Evolutionary conservation across 2,888 invertebrate genomes (phyloP), one percentile per base, ranked within the genome.

Genomic region (Epiblema foenella): DNA sequence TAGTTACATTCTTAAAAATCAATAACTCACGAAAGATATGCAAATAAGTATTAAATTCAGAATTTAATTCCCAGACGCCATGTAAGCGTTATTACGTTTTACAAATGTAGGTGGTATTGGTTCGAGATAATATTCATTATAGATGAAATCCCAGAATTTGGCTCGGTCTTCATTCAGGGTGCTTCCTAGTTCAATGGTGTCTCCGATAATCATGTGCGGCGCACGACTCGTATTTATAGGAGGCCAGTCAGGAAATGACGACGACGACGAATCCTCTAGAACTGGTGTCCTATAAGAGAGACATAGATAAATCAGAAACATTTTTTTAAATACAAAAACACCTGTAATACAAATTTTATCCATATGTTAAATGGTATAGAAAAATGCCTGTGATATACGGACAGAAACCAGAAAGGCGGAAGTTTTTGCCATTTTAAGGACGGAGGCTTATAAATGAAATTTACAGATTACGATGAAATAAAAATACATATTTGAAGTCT

Each of bases 81-180:
- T 15, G 8, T 12, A 5, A 39, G 39, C 39, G 2, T 39, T 5
- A 39, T 59, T 18, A 56, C 39, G 0, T 39, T 15, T 39, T 39
- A 15, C 58, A 65, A 70, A 49, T 51, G 37, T 17, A 20, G 57
- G 64, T 51, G 64, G 42, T 12, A 51, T 52, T 5, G 69, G 67
- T 0, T 58, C 58, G 10, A 37, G 67, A 58, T 67, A 59, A 33
- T 67, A 37, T 7, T 9, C 18, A 4, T 58, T 58, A 20, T 67
- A 67, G 17, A 67, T 37, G 11, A 20, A 15, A n/a, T 67, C 67
- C 67, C 67, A 67, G 33, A 67, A 39, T 57, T 58, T 18, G 2
- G 67, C 58, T 37, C 51, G 42, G 4, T 46, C 33, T 20, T 46
- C 37, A 33, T 24, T 33, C n/a, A 58, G 9, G 20, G 51, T 18